These are phyloP conservation scores for Leptoteleia sp. DNA, from an alignment of 1,140 invertebrate species.

Conservation along the genomic window DNA sequence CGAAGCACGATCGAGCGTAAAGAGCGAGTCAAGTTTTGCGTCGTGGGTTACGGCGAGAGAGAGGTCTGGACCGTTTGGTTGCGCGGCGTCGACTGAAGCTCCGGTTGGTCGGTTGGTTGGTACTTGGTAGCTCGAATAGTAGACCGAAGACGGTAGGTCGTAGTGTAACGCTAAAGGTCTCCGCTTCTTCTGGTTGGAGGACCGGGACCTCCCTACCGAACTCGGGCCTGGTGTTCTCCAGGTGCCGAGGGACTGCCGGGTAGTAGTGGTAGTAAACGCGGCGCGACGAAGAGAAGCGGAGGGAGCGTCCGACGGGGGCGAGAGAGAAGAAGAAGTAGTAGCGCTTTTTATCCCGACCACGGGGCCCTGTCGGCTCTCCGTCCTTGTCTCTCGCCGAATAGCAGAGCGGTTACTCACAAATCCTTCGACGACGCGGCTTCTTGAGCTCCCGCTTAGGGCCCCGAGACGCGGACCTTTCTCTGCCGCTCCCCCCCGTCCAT, in stretches of 20 bases:
- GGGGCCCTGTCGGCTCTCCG: conserved; percentile 38
- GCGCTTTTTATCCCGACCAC: conserved; percentile 72
- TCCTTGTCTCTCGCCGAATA: conserved; percentile 77
- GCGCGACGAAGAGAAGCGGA: conserved; percentile 34
- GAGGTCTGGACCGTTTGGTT: conserved; percentile 81
- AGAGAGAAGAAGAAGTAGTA: conserved; percentile 72
- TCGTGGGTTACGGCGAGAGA: conserved; percentile 69
- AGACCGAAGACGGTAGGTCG: conserved; percentile 74
- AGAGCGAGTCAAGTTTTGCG: conserved; percentile 34
- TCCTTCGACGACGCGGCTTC: conserved; percentile 77
- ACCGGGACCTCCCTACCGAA: conserved; percentile 81
- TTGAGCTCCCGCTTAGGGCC: conserved; percentile 74
- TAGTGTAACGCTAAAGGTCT: conserved; percentile 73
- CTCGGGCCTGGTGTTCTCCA: conserved; percentile 70
- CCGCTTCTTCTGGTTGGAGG: conserved; percentile 81
- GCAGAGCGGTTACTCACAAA: conserved; percentile 80
- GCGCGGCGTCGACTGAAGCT: conserved; percentile 82
- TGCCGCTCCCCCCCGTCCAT: conserved; percentile 34
- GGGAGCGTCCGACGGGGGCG: conserved; percentile 8
- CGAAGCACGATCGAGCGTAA: conserved; percentile 34
- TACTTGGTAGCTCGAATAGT: conserved; percentile 73
- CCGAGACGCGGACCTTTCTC: conserved; percentile 48
- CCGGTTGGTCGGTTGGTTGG: conserved; percentile 76
- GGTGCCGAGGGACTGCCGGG: conserved; percentile 63
- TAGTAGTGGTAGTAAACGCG: conserved; percentile 68